Percentiles rank a stretch among this genome's conserved stretches.
phyloP scores from a whole-genome alignment of 2,113 vertebrate genomes.

The Emydura subglobosa region DNA sequence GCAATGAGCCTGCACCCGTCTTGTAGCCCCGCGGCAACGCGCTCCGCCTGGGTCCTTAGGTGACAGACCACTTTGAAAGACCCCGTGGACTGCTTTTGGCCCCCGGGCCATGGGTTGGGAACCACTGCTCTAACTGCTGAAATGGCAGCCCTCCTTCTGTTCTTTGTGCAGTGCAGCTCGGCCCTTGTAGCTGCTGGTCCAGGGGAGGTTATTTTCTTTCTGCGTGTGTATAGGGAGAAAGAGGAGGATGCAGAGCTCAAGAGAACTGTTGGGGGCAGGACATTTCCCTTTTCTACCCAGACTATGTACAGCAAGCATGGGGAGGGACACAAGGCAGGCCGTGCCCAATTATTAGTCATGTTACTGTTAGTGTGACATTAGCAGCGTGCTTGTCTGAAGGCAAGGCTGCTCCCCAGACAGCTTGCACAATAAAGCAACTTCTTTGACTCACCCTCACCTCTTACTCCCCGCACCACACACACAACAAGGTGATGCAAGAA shows the following conservation, averaged over 20 bases:
- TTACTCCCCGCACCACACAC: not conserved
- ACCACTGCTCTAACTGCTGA: constrained; percentile 21
- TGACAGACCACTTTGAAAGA: too few relatives aligned
- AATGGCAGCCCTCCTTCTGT: not conserved
- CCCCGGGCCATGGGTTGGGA: too few relatives aligned
- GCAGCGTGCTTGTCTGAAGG: not conserved
- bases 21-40: too few relatives aligned
- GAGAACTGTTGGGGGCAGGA: not conserved
- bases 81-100: too few relatives aligned
- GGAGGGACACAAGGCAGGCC: not conserved
- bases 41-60: too few relatives aligned
- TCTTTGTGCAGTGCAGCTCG: not conserved
- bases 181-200: not conserved
- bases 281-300: too few relatives aligned
- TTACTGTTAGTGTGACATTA: not conserved
- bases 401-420: not conserved
- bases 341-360: not conserved
- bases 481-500: not conserved
- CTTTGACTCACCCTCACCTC: constrained; percentile 14
- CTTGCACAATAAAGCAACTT: not conserved
- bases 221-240: not conserved
- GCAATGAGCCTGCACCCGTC: too few relatives aligned
- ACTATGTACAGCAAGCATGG: not conserved
- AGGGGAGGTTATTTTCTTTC: constrained; percentile 36
- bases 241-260: not conserved